Percentiles rank a stretch among this genome's conserved stretches.
Evolutionary conservation across 2,113 vertebrate genomes (phyloP).

Genomic region (Salvelinus sp.): DNA sequence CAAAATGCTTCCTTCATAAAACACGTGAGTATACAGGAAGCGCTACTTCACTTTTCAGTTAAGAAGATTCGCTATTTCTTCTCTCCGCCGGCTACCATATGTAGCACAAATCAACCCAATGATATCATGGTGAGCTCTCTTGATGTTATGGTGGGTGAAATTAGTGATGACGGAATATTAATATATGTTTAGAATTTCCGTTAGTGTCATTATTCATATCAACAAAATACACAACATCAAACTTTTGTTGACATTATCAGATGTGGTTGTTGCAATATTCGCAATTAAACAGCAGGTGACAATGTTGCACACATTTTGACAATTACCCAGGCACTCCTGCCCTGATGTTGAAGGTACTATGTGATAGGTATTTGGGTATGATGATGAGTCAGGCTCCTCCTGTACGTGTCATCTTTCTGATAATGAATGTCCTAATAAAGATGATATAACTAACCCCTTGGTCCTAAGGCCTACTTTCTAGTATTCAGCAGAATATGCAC

Average conservation of each 20-base stretch:
- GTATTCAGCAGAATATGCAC: too few relatives aligned
- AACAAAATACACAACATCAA: not conserved
- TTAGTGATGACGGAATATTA: not conserved
- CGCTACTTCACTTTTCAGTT: slow-evolving; percentile 15
- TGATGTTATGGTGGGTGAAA: too few relatives aligned
- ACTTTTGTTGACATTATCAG: not conserved
- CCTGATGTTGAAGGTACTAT: too few relatives aligned
- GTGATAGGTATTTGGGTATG: too few relatives aligned
- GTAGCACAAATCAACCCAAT: not conserved
- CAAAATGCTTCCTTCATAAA: not conserved
- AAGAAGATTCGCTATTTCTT: slow-evolving; percentile 60
- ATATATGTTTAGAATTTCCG: not conserved
- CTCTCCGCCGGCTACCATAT: not conserved
- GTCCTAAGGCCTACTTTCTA: too few relatives aligned
- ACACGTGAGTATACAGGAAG: slow-evolving; percentile 49
- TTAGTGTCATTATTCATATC: not conserved
- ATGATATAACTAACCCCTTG: too few relatives aligned
- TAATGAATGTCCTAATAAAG: too few relatives aligned
- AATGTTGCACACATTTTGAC: slow-evolving; percentile 13
- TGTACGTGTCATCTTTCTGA: too few relatives aligned
- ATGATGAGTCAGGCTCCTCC: too few relatives aligned
- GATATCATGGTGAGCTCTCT: too few relatives aligned
- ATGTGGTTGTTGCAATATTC: not conserved
- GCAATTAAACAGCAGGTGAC: slow-evolving; percentile 26
- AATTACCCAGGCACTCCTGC: not conserved